Conservation (phyloP, 37 sponge, comb jelly and placozoan species). For the Aplysina aerophoba region DNA sequence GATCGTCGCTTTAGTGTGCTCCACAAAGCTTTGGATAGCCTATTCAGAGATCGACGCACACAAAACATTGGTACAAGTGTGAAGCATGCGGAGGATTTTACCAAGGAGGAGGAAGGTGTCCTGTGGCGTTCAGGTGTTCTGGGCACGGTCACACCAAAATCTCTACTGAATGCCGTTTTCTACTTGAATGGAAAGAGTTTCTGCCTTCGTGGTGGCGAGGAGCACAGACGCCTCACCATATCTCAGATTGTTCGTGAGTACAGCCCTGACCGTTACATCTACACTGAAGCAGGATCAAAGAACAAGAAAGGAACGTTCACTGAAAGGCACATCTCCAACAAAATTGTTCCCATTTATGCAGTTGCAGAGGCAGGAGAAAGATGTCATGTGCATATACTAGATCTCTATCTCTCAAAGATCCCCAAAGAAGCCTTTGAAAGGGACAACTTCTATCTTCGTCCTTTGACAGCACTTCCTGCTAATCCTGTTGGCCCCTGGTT, state of each 20-base stretch:
- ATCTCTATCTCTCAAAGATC: too few relatives aligned
- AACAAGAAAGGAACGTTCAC: neutral
- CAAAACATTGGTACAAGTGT: neutral
- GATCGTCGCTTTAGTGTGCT: neutral
- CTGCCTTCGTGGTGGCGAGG: conserved; percentile 8
- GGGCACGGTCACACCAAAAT: neutral
- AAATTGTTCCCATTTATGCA: neutral
- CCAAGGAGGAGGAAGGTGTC: neutral
- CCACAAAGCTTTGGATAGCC: neutral
- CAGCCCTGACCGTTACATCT: neutral
- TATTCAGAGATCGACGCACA: neutral
- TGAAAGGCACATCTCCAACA: neutral
- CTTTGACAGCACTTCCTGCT: too few relatives aligned
- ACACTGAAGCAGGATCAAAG: conserved; percentile 15
- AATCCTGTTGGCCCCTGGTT: too few relatives aligned
- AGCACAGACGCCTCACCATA: neutral
- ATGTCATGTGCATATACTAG: too few relatives aligned
- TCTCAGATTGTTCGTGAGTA: neutral
- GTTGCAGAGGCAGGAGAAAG: too few relatives aligned
- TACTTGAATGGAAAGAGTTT: neutral
- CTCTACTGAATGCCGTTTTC: conserved; percentile 6
- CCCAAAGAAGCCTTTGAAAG: too few relatives aligned
- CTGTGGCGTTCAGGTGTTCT: neutral
- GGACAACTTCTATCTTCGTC: too few relatives aligned
- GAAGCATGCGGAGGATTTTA: neutral